Base-by-base conservation (phyloP, 1,140 invertebrate genomes). In the Drosophila insularis region DNA sequence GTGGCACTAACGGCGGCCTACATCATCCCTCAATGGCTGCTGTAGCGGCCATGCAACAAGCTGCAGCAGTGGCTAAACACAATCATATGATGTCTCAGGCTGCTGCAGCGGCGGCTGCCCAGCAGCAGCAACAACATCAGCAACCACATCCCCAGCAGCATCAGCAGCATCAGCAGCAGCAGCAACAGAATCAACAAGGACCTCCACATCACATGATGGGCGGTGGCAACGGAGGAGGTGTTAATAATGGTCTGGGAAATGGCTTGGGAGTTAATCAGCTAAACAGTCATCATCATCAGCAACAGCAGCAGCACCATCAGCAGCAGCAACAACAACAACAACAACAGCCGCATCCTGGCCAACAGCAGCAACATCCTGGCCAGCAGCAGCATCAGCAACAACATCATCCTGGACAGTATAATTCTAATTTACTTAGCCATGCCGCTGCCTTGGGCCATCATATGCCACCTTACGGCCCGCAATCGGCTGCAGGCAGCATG, bases 41-140 rank as follows among this genome's bases (percentile, higher is more conserved):
- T 4, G 85, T 90, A 85, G 89, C 85, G 3, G 89, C 87, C 35
- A 91, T 91, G 90, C 90, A 91, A 70, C 90, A 90, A 70, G 90
- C 89, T 1, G 87, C 86, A 2, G 90, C 82, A 7, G 90, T 91
- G 50, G 90, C 84, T 8, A 91, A 91, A 59, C 90, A 91, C 68
- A 91, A 91, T 81, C 90, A 91, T 37, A 91, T 91, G 85, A 90
- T 91, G 90, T 90, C 86, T 39, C 90, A 91, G 71, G 89, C 85
- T 31, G 89, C 89, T 6, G 89, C 86, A 19, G 89, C 68, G 7
- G 90, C 65, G 5, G 89, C 85, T 27, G 86, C 85, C 10, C 90
- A 91, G 13, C 84, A 87, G 27, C 82, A 87, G 14, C 87, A 89
- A 17, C 87, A 90, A 7, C 86, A 81, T 8, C 79, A 73, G 0